Evolutionary conservation across 2,113 vertebrate species (phyloP), one percentile per base, ranked within the genome.

Genomic region (Carassius gibelio): DNA sequence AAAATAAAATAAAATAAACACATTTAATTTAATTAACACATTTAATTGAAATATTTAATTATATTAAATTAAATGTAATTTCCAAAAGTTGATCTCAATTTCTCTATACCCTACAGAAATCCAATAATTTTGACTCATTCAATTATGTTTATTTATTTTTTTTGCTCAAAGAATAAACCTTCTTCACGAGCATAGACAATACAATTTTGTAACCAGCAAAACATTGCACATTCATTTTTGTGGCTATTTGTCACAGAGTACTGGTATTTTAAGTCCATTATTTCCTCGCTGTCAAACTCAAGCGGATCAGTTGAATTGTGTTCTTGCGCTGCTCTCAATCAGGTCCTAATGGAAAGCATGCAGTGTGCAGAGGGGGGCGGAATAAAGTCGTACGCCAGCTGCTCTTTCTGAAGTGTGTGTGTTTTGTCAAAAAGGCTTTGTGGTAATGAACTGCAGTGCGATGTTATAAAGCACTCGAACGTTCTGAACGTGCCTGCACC

Each of bases 301-400:
- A 92, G 93, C 90, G 69, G 78, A 90, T 86, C 87, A 90, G 86
- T 88, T 81, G 87, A 89, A 93, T 91, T 87, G 91, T 92, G 94
- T 93, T 93, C 92, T 90, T 92, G 88, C 90, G 90, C 93, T 93
- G 93, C 90, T 90, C 93, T 92, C 92, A 94, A 93, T 94, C 93
- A 94, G 91, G 88, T 85, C 82, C 87, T 94, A 94, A 94, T 94
- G 91, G 94, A 94, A 94, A 94, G 90, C 93, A 94, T 88, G 82
- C 87, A 79, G 75, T 5, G 30, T 66, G 62, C 83, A 62, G 82
- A 64, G 77, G 66, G 83, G 68, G 34, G 8, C 10, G 9, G 57
- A 55, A 85, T 91, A 89, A 93, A 94, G 94, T 92, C 91, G 93
- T 93, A 87, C 85, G 89, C 91, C 93, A 95, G 94, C 92, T 95